phyloP scores from a whole-genome alignment of 1,140 invertebrate species.

The Ganaspis sp. region DNA sequence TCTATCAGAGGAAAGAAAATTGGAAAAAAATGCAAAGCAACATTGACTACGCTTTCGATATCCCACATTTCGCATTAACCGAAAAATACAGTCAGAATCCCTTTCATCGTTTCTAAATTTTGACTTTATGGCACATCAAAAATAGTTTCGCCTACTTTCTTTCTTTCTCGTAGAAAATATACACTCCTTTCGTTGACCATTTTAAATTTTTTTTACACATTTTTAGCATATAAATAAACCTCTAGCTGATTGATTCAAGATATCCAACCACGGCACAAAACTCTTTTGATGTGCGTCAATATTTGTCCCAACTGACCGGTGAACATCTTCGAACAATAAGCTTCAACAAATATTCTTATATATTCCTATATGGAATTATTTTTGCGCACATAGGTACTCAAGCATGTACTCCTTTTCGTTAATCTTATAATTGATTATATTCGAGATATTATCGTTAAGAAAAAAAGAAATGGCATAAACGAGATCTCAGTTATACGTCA shows the following conservation, averaged over 20 bases:
- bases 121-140: slow-evolving; percentile 31
- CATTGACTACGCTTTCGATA: not conserved
- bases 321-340: slow-evolving; percentile 28
- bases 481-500: slow-evolving; percentile 58
- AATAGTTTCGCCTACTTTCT: slow-evolving; percentile 10
- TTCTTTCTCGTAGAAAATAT: slow-evolving; percentile 11
- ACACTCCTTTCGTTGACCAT: slow-evolving; percentile 15
- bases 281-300: slow-evolving; percentile 28
- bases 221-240: slow-evolving; percentile 4
- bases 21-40: not conserved
- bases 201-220: slow-evolving; percentile 1
- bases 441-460: not conserved
- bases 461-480: slow-evolving; percentile 59
- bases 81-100: not conserved
- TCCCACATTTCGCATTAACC: not conserved
- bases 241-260: slow-evolving; percentile 26
- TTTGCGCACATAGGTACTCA: slow-evolving; percentile 11
- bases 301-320: slow-evolving; percentile 23
- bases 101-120: slow-evolving; percentile 2
- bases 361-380: not conserved
- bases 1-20: not conserved
- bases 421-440: slow-evolving; percentile 10
- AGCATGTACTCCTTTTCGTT: not conserved
- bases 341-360: slow-evolving; percentile 19
- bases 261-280: slow-evolving; percentile 21